Evolutionary conservation across 2,888 invertebrate species (phyloP).

Genomic region (Eilema depressum): DNA sequence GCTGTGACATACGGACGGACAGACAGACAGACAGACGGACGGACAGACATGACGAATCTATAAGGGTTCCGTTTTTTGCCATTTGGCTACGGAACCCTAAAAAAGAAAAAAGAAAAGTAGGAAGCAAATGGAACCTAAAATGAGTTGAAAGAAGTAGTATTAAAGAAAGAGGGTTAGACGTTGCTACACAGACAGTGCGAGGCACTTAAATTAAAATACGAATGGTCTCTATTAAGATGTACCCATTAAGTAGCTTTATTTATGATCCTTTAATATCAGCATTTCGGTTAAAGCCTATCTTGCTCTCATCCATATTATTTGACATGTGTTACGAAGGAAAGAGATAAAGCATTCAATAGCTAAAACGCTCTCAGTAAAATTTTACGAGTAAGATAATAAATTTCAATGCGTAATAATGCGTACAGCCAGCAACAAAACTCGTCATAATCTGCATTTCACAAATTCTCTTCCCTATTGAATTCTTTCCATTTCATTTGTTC

Average conservation of each 20-base stretch:
- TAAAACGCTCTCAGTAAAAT: background rate
- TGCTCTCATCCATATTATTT: background rate
- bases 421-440: constrained; percentile 10
- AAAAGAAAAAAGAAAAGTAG: too few species aligned
- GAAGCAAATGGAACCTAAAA: background rate
- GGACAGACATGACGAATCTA: too few species aligned
- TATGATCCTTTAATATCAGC: background rate
- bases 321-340: background rate
- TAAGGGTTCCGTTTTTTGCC: too few species aligned
- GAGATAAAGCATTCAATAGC: background rate
- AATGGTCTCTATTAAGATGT: background rate
- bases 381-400: constrained; percentile 11
- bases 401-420: constrained; percentile 1
- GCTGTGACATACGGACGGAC: too few species aligned
- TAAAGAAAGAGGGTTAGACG: background rate
- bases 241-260: background rate
- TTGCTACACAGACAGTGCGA: background rate
- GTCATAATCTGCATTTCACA: background rate
- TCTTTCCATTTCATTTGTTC: background rate
- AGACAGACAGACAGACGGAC: too few species aligned
- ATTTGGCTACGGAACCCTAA: too few species aligned
- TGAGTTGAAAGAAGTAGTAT: background rate
- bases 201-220: background rate
- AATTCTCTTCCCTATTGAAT: background rate
- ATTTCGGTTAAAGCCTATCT: background rate